Evolutionary conservation across 2,797 vertebrate species (phyloP).

Genomic region (Pterois miles): DNA sequence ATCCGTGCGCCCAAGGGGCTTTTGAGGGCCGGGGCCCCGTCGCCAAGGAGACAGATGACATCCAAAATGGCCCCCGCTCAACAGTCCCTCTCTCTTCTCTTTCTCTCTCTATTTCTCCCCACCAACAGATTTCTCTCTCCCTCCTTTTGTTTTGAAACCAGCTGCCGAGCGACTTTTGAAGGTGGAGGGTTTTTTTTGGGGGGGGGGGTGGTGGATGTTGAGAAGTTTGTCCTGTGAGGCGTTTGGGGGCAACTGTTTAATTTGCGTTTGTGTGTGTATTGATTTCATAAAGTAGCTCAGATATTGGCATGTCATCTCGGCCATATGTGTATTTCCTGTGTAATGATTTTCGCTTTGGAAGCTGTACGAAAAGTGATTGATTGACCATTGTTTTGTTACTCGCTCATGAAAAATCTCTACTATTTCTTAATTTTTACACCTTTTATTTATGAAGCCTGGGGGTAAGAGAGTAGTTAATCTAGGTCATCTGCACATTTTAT

Average conservation of each 20-base stretch:
- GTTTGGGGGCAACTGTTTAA: not conserved
- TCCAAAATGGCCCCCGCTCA: constrained; percentile 93
- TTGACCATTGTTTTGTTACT: constrained; percentile 1
- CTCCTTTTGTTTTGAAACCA: constrained; percentile 78
- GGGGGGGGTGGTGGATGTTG: not conserved
- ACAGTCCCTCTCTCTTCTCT: constrained; percentile 84
- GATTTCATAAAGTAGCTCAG: constrained; percentile 50
- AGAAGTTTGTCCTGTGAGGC: constrained; percentile 31
- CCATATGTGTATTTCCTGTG: constrained; percentile 33
- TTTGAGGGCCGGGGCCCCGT: constrained; percentile 91
- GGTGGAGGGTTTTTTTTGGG: constrained; percentile 21
- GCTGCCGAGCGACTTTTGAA: constrained; percentile 74
- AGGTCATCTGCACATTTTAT: not conserved
- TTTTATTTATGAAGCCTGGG: not conserved
- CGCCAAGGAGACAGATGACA: constrained; percentile 98
- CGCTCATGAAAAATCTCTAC: not conserved
- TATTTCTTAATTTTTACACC: not conserved
- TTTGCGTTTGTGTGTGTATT: constrained; percentile 33
- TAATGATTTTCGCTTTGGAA: constrained; percentile 41
- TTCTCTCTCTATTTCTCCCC: constrained; percentile 55
- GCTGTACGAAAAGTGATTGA: constrained; percentile 7
- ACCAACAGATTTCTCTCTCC: constrained; percentile 65
- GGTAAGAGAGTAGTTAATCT: not conserved
- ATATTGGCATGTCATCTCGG: constrained; percentile 31
- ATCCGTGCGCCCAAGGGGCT: constrained; percentile 92